Evolutionary conservation across 2,113 vertebrate species (phyloP), one percentile per base, ranked within the genome.

Genomic region (Bolborhynchus lineola): DNA sequence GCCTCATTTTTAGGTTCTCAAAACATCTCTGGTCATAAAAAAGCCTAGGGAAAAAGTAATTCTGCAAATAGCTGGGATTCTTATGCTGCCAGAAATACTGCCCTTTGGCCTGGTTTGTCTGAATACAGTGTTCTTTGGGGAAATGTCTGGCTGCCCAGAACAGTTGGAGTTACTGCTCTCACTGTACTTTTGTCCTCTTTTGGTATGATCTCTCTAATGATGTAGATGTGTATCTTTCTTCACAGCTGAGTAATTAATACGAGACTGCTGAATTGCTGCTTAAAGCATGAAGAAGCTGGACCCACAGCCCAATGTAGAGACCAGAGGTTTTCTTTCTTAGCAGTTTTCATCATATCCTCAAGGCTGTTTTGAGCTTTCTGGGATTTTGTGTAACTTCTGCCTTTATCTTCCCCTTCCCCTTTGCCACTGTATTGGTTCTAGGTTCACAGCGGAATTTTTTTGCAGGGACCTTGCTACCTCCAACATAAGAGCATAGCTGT

Each of bases 61-160:
- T 85, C 13, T 2, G 3, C 25, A 74, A 50, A 60, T 35, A 76
- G 42, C 57, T 76, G 25, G 53, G 13, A 60, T 94, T 82, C 29
- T 62, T 11, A 52, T 60, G 65, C 35, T 94, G 52, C 23, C 59
- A 72, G 79, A 80, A 93, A 37, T 47, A 33, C 7, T 93, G 79
- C 87, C 70, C 85, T 91, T 60, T 93, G 93, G 47, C 75, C 85
- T 96, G 35, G 14, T 92, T 92, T 85, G 26, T 79, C 33, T 68
- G 44, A 64, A 24, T 16, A 6, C 63, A 79, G 47, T 31, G 35
- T 29, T 69, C 24, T 65, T 75, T 69, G 33, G 41, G 60, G 85
- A 80, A 68, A 69, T 41, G 21, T 47, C 16, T 71, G 44, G 21
- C 67, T 93, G 64, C 26, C 31, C 1, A 1, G 62, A 76, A 52